Evolutionary conservation across 2,113 vertebrate genomes (phyloP), one percentile per base, ranked within the genome.

Genomic region (Regulus satrapa): DNA sequence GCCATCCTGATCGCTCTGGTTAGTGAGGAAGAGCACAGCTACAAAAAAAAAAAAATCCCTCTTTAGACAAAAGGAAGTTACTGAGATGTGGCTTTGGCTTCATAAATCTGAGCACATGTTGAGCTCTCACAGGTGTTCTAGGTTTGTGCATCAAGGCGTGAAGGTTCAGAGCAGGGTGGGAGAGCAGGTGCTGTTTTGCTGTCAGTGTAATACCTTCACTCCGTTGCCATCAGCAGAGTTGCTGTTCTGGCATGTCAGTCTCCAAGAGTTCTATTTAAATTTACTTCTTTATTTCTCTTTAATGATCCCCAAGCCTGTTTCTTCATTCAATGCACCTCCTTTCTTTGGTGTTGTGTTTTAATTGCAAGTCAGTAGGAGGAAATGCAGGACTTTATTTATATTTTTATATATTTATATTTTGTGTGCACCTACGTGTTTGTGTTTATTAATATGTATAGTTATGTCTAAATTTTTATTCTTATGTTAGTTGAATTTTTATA

Each of bases 201-300:
- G 43, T 88, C 61, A 15, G 18, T 62, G 36, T 72, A 12, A 36
- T 1, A 3, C 41, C 61, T 6, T 55, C 61, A 18, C 25, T 89
- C 29, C 24, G 3, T 1, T 61, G 82, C 76, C 66, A 86, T 52
- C 74, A 58, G 36, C 38, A 12, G 78, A 82, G 49, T 62, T 29
- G 17, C 49, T 76, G 28, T 41, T 82, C 49, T 52, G 62, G 66
- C n/a, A 26, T 6, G 5, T 61, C 78, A 66, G 62, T 26, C 71
- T 38, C 1, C 1, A 31, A 79, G 51, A 19, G 62, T 66, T 6
- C 73, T 83, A 59, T 69, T 85, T 88, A 61, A 76, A 83, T 95
- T 55, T 61, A 14, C 32, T 89, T 67, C 10, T 84, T 93, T 74
- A 48, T 86, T 91, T 95, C 32, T 14, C 41, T 82, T 69, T 85